A percentile compares a stretch with the other conserved stretches of the same genome.
phyloP scores from a whole-genome alignment of 1,140 invertebrate species.

The Prorops nasuta region DNA sequence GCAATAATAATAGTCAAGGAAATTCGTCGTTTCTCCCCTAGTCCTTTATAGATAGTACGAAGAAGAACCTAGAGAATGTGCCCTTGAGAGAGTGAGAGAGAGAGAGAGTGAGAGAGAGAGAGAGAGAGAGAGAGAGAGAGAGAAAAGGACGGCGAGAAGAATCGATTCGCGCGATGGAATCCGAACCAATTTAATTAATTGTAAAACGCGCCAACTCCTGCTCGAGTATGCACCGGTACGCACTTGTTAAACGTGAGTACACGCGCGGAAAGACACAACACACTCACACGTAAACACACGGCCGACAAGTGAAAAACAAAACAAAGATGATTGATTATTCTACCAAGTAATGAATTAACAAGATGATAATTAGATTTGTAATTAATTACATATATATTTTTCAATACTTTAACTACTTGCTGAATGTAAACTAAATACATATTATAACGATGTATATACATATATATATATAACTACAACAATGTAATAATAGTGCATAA shows the following conservation, averaged over 20 bases:
- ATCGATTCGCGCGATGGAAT: no score
- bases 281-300: slow-evolving; percentile 4
- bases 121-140: background rate
- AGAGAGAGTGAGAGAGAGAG: no score
- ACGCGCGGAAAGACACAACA: no score
- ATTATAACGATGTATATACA: slow-evolving; percentile 16
- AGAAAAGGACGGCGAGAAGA: no score
- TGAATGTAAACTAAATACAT: slow-evolving; percentile 51
- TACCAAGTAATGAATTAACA: slow-evolving; percentile 42
- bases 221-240: no score
- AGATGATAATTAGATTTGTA: slow-evolving; percentile 55
- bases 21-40: no score
- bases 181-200: no score
- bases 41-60: no score
- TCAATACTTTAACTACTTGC: slow-evolving; percentile 55
- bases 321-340: slow-evolving; percentile 40
- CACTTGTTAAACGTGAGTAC: slow-evolving; percentile 1
- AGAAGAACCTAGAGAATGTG: no score
- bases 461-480: slow-evolving; percentile 18
- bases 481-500: slow-evolving; percentile 25
- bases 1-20: no score
- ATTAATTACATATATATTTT: slow-evolving; percentile 56
- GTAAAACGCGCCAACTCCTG: no score
- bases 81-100: no score
- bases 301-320: slow-evolving; percentile 11